Conservation (phyloP, 2,113 vertebrate genomes). For the Centrocercus urophasianus region DNA sequence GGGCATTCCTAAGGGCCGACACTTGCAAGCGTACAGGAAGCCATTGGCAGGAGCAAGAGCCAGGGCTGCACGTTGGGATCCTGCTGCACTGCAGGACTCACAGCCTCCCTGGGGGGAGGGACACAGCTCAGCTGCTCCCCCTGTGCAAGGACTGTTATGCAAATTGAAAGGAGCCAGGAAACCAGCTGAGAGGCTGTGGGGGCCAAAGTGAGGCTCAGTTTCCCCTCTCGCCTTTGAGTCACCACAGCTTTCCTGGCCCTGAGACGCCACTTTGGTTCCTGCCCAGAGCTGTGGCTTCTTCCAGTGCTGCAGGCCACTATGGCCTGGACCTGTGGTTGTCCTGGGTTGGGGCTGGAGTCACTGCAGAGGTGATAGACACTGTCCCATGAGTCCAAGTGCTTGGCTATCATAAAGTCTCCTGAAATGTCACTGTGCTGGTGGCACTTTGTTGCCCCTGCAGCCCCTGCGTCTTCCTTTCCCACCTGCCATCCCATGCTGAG, state of each 20-base stretch:
- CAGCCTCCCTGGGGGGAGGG: too few species aligned
- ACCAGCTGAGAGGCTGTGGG: rapidly evolving
- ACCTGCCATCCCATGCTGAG: background rate
- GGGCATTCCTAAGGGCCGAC: background rate
- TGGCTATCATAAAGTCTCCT: background rate
- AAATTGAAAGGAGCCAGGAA: slow-evolving; percentile 19
- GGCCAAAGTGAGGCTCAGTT: background rate
- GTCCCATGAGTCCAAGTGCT: background rate
- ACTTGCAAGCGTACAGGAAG: rapidly evolving
- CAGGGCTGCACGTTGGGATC: background rate
- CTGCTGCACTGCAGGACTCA: rapidly evolving
- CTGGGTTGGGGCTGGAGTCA: background rate
- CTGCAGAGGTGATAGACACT: background rate
- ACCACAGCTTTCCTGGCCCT: background rate
- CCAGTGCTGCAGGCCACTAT: background rate
- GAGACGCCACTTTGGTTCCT: background rate
- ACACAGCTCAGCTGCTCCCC: background rate
- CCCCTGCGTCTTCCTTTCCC: background rate
- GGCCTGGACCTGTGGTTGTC: background rate
- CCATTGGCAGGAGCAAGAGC: background rate
- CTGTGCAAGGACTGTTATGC: background rate
- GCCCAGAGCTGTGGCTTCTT: background rate
- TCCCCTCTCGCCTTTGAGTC: background rate
- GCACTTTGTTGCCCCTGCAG: background rate
- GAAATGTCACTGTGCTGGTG: background rate